A percentile compares a stretch with the other conserved stretches of the same genome.
phyloP scores from a whole-genome alignment of 2,797 vertebrate species.

The Siniperca scherzeri region DNA sequence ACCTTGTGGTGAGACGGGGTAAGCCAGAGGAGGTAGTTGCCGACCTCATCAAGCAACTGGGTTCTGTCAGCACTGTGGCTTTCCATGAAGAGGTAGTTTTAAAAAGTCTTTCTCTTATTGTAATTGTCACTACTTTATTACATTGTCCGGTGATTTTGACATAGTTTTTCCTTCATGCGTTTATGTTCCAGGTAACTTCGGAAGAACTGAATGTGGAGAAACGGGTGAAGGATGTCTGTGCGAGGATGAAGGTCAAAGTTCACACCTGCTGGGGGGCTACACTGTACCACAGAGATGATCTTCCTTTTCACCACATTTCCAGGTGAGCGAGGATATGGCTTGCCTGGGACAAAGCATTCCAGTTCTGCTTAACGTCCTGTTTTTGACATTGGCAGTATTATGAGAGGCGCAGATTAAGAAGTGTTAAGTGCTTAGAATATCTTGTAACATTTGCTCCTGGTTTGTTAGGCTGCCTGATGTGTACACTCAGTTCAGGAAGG shows the following conservation, averaged over 20 bases:
- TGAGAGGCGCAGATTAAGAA: not conserved
- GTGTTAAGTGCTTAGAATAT: not conserved
- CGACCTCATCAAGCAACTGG: conserved; percentile 86
- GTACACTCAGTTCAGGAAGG: conserved; percentile 90
- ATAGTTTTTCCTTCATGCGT: not conserved
- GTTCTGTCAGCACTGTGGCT: conserved; percentile 84
- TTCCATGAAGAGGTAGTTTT: conserved; percentile 88
- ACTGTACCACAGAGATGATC: conserved; percentile 87
- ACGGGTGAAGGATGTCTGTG: conserved; percentile 82
- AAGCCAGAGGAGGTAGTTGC: conserved; percentile 87
- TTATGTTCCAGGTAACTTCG: conserved; percentile 81
- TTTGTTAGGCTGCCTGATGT: conserved; percentile 87
- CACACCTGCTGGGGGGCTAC: conserved; percentile 90
- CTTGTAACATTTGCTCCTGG: conserved; percentile 16
- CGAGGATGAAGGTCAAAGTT: conserved; percentile 83
- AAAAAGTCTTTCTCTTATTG: not conserved
- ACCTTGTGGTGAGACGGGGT: conserved; percentile 86
- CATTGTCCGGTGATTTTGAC: not conserved
- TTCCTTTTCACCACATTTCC: conserved; percentile 85
- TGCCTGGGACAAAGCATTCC: not conserved
- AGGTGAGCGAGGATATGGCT: conserved; percentile 72
- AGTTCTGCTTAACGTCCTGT: not conserved
- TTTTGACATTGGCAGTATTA: not conserved
- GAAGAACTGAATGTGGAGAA: conserved; percentile 88
- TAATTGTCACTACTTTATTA: not conserved